Evolutionary conservation across 2,797 vertebrate genomes (phyloP).

Genomic region (Spinus olivaceus): DNA sequence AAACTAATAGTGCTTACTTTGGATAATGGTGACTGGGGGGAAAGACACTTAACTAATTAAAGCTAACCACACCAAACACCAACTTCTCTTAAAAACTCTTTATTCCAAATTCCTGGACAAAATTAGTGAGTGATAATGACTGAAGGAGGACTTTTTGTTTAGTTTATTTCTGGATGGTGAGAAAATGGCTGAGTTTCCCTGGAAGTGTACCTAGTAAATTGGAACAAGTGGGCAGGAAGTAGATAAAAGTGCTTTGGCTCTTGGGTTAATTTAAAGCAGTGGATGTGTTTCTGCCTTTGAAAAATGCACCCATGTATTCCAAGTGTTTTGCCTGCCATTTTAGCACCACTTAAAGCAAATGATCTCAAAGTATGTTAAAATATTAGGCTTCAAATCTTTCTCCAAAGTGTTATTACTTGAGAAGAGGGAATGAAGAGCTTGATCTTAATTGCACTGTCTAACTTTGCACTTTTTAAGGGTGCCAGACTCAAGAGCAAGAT

Average conservation of each 20-base stretch:
- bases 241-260: background rate
- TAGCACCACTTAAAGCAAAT: background rate
- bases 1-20: background rate
- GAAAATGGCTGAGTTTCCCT: background rate
- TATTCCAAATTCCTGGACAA: background rate
- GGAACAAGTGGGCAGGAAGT: background rate
- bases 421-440: background rate
- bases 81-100: background rate
- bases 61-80: accelerated
- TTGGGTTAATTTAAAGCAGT: background rate
- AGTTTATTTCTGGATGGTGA: background rate
- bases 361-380: background rate
- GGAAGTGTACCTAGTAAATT: background rate
- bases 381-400: background rate
- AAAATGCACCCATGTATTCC: background rate
- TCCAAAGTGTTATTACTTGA: background rate
- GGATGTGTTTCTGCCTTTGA: background rate
- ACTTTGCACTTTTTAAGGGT: background rate
- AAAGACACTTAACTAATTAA: background rate
- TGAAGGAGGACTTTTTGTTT: background rate
- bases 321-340: background rate
- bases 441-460: background rate
- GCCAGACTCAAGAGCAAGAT: background rate
- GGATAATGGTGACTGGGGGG: background rate
- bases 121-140: background rate